Evolutionary conservation across 2,113 vertebrate genomes (phyloP).

Genomic region (Reinhardtius hippoglossoides): DNA sequence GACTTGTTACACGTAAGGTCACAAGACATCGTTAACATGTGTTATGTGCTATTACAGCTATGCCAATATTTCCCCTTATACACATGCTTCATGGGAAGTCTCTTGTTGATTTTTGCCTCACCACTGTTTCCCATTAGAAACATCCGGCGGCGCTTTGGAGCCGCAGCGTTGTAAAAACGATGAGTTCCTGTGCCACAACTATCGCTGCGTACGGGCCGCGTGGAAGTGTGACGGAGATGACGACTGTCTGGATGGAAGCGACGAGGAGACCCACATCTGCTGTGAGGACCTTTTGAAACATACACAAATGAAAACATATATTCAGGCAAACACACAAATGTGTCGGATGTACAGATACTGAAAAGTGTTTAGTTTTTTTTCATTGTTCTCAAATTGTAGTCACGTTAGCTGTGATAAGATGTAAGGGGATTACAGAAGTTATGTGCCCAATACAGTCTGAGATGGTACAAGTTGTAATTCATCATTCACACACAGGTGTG

Average conservation of each 20-base stretch:
- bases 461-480: background rate
- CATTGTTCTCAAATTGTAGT: background rate
- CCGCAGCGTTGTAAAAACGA: slow-evolving; percentile 86
- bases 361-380: slow-evolving; percentile 15
- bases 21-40: slow-evolving; percentile 52
- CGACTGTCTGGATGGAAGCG: slow-evolving; percentile 95
- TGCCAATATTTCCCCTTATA: slow-evolving; percentile 47
- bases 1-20: slow-evolving; percentile 28
- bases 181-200: slow-evolving; percentile 94
- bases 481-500: slow-evolving; percentile 16
- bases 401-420: background rate
- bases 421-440: background rate
- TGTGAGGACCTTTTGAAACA: slow-evolving; percentile 77
- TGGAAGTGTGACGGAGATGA: slow-evolving; percentile 98
- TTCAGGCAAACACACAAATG: slow-evolving; percentile 1
- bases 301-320: background rate
- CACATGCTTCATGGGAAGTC: slow-evolving; percentile 26
- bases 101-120: slow-evolving; percentile 32
- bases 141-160: slow-evolving; percentile 79
- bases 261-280: slow-evolving; percentile 89
- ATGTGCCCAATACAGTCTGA: background rate
- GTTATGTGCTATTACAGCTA: slow-evolving; percentile 46
- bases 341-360: background rate
- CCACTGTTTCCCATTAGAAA: slow-evolving; percentile 61
- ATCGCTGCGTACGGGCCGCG: slow-evolving; percentile 88